Evolutionary conservation across 2,888 invertebrate genomes (phyloP).

Genomic region (Didymodactylos carnosus): DNA sequence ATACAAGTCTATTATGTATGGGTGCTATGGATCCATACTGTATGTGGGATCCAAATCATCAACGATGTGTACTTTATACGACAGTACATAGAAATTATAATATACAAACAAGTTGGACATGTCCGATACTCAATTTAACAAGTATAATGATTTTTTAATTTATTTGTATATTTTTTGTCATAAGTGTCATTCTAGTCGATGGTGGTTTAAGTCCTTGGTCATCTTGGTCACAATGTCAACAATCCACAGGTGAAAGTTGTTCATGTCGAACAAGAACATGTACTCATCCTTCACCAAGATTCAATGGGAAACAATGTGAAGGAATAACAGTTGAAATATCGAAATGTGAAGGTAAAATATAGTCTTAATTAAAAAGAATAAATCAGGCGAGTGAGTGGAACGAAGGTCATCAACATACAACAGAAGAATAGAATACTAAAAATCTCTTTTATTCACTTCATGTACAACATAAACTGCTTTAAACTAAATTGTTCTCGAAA

Average conservation of each 20-base stretch:
- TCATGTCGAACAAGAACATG: conserved; percentile 7
- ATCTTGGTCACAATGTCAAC: conserved; percentile 56
- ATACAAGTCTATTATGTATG: conserved; percentile 28
- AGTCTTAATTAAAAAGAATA: not conserved
- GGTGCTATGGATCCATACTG: conserved; percentile 75
- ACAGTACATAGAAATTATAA: conserved; percentile 46
- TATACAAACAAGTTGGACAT: conserved; percentile 50
- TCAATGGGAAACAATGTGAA: not conserved
- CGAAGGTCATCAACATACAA: no score
- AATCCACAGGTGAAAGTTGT: conserved; percentile 26
- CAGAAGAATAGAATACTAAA: no score
- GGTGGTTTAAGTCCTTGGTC: conserved; percentile 62
- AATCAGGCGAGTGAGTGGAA: no score
- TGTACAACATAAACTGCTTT: no score
- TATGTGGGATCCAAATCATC: conserved; percentile 63
- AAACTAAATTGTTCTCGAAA: no score
- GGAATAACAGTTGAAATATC: conserved; percentile 7
- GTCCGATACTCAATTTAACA: conserved; percentile 41
- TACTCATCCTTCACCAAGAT: not conserved
- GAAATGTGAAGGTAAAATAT: not conserved
- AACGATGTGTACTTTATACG: conserved; percentile 43
- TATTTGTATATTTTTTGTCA: not conserved
- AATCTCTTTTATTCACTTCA: no score
- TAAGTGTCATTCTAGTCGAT: conserved; percentile 21
- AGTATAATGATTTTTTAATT: conserved; percentile 17